Percentiles rank a stretch among this genome's conserved stretches.
Evolutionary conservation across 2,888 invertebrate species (phyloP).

Genomic region (Melanophora roralis): DNA sequence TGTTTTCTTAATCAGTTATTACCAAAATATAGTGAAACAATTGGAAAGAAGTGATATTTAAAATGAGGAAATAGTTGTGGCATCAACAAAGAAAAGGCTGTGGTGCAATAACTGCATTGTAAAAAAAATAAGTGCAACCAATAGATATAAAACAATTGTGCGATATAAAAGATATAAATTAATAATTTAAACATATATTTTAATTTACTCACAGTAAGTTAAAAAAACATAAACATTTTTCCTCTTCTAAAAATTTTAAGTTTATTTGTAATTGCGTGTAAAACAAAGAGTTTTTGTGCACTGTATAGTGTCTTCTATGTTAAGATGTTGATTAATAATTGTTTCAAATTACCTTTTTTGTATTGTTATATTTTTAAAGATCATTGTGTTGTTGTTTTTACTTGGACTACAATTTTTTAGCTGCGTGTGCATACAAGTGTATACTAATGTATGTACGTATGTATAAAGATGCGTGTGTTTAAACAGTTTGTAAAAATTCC

Average conservation of each 20-base stretch:
- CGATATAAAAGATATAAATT: not conserved
- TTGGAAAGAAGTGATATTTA: not conserved
- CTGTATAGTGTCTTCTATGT: not conserved
- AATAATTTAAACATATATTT: not conserved
- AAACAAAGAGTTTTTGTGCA: not conserved
- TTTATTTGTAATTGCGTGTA: not conserved
- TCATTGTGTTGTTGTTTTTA: too few species aligned
- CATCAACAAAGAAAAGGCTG: conserved; percentile 36
- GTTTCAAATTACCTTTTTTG: not conserved
- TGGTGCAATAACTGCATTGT: conserved; percentile 9
- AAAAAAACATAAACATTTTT: not conserved
- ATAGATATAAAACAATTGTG: not conserved
- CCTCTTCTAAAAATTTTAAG: not conserved
- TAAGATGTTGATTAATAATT: not conserved
- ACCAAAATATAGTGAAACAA: not conserved
- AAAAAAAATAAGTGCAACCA: conserved; percentile 13
- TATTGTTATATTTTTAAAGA: not conserved
- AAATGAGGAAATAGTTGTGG: not conserved
- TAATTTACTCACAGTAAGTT: not conserved
- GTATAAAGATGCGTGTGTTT: not conserved
- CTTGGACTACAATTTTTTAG: too few species aligned
- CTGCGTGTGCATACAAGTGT: not conserved
- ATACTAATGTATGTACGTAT: not conserved
- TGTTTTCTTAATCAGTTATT: not conserved
- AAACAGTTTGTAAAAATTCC: not conserved